phyloP scores from a whole-genome alignment of 2,888 invertebrate genomes.

The Raillietiella orientalis region DNA sequence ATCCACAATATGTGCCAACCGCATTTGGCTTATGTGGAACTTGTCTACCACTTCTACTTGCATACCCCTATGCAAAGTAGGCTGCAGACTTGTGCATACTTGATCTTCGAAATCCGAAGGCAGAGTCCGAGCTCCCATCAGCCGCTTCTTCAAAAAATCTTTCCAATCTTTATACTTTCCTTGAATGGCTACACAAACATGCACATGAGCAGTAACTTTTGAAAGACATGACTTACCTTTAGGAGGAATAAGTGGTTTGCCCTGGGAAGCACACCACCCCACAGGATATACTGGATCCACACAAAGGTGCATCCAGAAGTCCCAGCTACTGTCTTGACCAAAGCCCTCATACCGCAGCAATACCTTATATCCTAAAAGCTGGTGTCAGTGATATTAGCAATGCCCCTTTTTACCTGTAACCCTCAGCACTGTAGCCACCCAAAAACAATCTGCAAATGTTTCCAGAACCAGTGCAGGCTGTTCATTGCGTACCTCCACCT shows the following conservation, averaged over 20 bases:
- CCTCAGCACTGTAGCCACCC: slow-evolving; percentile 79
- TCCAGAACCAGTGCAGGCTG: slow-evolving; percentile 35
- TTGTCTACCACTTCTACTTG: slow-evolving; percentile 84
- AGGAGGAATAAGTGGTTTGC: slow-evolving; percentile 79
- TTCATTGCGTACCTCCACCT: slow-evolving; percentile 16
- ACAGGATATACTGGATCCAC: slow-evolving; percentile 83
- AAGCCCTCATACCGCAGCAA: slow-evolving; percentile 56
- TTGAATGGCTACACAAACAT: slow-evolving; percentile 28
- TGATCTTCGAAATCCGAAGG: slow-evolving; percentile 72
- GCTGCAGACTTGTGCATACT: slow-evolving; percentile 15
- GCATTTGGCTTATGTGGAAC: slow-evolving; percentile 65
- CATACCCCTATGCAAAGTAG: slow-evolving; percentile 26
- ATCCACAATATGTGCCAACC: slow-evolving; percentile 55
- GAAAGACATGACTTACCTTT: slow-evolving; percentile 20
- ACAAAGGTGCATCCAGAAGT: slow-evolving; percentile 89
- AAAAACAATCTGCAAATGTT: slow-evolving; percentile 54
- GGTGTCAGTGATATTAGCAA: slow-evolving; percentile 3
- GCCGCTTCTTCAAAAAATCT: slow-evolving; percentile 57
- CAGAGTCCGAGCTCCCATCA: slow-evolving; percentile 78
- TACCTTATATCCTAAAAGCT: slow-evolving; percentile 19
- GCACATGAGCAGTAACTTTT: not conserved
- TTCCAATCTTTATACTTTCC: slow-evolving; percentile 88
- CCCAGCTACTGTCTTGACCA: slow-evolving; percentile 49
- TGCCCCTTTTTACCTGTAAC: slow-evolving; percentile 28
- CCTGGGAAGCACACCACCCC: slow-evolving; percentile 87